phyloP scores from a whole-genome alignment of 2,888 invertebrate genomes.

The Smittia sp. region DNA sequence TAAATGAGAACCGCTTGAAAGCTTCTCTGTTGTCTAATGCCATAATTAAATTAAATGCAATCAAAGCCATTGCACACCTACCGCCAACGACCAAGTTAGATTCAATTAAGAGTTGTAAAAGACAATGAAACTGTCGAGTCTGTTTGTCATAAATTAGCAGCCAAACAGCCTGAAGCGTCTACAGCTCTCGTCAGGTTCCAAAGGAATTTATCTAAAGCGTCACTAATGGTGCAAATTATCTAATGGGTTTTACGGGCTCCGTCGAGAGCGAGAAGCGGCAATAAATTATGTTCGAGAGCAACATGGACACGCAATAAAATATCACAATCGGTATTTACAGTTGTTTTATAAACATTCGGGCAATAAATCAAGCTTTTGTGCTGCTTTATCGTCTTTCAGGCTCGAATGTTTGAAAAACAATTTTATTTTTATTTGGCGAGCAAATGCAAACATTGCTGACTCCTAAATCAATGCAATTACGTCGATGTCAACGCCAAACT shows the following conservation, averaged over 20 bases:
- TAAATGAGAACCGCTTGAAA: background rate
- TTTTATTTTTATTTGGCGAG: background rate
- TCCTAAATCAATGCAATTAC: conserved; percentile 14
- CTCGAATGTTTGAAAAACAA: background rate
- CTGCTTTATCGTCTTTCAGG: background rate
- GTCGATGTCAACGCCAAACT: background rate
- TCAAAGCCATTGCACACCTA: background rate
- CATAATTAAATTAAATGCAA: background rate
- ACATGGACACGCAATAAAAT: conserved; percentile 22
- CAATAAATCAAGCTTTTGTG: conserved; percentile 18
- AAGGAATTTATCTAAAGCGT: background rate
- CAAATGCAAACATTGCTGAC: background rate
- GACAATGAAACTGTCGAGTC: background rate
- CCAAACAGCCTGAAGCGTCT: too few species aligned
- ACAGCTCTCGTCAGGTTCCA: too few species aligned
- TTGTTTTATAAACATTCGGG: background rate
- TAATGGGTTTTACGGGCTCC: background rate
- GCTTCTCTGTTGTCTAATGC: background rate
- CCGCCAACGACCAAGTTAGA: background rate
- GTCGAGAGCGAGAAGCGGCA: background rate
- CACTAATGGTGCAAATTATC: background rate
- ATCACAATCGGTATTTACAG: conserved; percentile 10
- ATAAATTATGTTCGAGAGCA: background rate
- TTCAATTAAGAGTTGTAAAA: background rate
- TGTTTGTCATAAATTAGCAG: background rate